Base-by-base conservation (phyloP, 2,113 vertebrate genomes). In the Dendropsophus ebraccatus region DNA sequence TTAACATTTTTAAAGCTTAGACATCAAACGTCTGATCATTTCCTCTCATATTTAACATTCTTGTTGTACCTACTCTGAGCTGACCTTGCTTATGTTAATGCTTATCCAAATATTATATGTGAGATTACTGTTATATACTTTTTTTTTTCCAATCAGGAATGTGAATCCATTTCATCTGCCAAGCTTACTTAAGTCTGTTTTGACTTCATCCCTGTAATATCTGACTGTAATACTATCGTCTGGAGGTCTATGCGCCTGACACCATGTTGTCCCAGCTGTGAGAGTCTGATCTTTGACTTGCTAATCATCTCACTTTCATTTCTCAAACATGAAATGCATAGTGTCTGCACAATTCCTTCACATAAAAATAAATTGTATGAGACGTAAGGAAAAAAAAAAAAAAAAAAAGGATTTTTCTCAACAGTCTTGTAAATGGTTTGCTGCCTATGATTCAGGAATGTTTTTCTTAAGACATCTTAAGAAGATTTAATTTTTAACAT, bases 231-330 rank as follows among this genome's bases (percentile, higher is more conserved):
- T 85, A 52, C 62, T 78, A 77, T 69, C 65, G 74, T 79, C 45
- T 85, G 75, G 41, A 83, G 73, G 83, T 77, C 73, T 85, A 17
- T 77, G 83, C 35, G 74, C 74, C 83, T 85, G 73, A 85, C 77
- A 76, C 45, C 17, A 85, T 85, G 73, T 85, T 85, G 73, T 78
- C 74, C 56, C 83, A 85, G 83, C 83, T 85, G 83, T 50, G 52
- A 62, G 35, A 75, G 73, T 16, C 70, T 75, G 73, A 85, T 85
- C 83, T 76, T 41, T 77, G 83, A 76, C 73, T 85, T 85, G 54
- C 54, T 77, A 85, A 85, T 85, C 83, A 62, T 85, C 73, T 85
- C 73, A 9, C 37, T 84, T 84, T 84, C 56, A 67, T 77, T 76
- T 65, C 54, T 78, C 41, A 49, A 77, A 58, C 72, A 84, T 41